Conservation (phyloP, 2,797 vertebrate species). For the Cygnus olor region DNA sequence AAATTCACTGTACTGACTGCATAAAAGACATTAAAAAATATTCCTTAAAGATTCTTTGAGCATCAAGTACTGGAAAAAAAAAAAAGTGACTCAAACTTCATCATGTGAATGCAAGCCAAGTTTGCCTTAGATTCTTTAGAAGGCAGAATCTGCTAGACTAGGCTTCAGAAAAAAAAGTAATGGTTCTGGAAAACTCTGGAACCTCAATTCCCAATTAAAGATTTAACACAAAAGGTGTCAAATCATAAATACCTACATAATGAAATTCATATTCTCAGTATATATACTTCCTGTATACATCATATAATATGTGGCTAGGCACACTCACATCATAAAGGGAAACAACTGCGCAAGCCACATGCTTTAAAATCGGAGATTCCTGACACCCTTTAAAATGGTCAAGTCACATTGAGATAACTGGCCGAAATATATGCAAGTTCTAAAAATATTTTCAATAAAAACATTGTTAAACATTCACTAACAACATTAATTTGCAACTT, state of each 20-base stretch:
- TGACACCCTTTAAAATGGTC: neutral
- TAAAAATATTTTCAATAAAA: neutral
- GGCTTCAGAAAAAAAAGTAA: neutral
- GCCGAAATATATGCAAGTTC: neutral
- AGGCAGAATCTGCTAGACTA: neutral
- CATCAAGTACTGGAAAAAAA: neutral
- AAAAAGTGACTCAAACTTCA: neutral
- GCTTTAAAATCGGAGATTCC: neutral
- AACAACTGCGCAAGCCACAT: neutral
- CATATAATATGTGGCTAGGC: rapidly evolving
- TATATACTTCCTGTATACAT: neutral
- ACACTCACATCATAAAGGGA: neutral
- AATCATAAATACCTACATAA: neutral
- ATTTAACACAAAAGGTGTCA: neutral
- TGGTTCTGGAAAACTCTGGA: neutral
- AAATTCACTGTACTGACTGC: neutral
- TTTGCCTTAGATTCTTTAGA: neutral
- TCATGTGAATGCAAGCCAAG: neutral
- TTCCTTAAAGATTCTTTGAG: neutral
- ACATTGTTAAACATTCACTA: neutral
- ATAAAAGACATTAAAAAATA: neutral
- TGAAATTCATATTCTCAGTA: neutral
- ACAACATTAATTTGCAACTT: neutral
- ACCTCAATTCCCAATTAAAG: neutral
- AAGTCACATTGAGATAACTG: neutral